phyloP scores from a whole-genome alignment of 2,888 invertebrate species.

The Polyploca ridens region DNA sequence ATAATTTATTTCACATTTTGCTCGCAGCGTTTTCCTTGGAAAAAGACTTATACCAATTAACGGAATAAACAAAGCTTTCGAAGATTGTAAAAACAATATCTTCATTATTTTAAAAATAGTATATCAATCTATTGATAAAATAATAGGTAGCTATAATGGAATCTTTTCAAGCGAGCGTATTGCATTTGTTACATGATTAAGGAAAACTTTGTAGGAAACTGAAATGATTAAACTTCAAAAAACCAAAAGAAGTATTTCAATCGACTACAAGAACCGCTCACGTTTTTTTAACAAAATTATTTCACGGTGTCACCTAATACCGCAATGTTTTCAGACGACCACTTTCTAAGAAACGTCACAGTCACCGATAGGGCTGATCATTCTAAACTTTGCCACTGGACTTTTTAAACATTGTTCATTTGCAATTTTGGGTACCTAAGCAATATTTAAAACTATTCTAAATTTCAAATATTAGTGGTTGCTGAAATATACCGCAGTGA shows the following conservation, averaged over 20 bases:
- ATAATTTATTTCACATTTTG: not conserved
- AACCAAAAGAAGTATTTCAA: not conserved
- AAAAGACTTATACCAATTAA: slow-evolving; percentile 1
- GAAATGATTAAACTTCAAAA: not conserved
- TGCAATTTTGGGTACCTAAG: too few species aligned
- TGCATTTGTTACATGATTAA: not conserved
- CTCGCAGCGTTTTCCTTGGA: not conserved
- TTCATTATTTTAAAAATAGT: not conserved
- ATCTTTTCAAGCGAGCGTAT: not conserved
- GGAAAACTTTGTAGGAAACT: not conserved
- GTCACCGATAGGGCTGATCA: not conserved
- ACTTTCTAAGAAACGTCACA: not conserved
- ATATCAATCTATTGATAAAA: not conserved
- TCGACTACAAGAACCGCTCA: not conserved
- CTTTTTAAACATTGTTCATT: not conserved
- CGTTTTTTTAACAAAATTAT: not conserved
- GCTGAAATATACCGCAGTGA: too few species aligned
- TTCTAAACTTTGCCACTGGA: not conserved
- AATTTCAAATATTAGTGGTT: too few species aligned
- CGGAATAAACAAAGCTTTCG: not conserved
- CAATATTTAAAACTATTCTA: too few species aligned
- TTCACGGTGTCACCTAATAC: slow-evolving; percentile 1
- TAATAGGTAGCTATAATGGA: not conserved
- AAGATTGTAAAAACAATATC: not conserved
- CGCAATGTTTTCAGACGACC: not conserved